Evolutionary conservation across 2,888 invertebrate species (phyloP).

Genomic region (Sisyra nigra): DNA sequence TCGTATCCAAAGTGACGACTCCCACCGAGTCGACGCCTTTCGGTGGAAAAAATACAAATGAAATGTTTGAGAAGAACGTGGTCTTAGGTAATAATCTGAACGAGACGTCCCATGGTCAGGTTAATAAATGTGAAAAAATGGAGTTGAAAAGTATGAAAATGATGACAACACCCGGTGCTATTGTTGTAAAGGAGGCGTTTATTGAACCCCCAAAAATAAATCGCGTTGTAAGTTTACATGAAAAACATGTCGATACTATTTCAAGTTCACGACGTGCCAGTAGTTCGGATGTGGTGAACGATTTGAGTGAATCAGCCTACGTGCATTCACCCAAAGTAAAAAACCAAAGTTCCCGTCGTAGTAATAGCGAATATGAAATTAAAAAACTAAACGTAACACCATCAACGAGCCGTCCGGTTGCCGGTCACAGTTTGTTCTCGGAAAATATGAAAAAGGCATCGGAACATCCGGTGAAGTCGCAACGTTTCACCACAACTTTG

Average conservation of each 20-base stretch:
- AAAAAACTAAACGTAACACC: constrained; percentile 12
- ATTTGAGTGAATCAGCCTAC: constrained; percentile 21
- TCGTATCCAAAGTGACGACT: constrained; percentile 11
- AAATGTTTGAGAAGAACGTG: constrained; percentile 14
- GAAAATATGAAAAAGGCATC: constrained; percentile 5
- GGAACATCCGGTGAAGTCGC: constrained; percentile 15
- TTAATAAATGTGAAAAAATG: constrained; percentile 15
- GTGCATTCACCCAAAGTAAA: neutral
- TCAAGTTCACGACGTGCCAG: constrained; percentile 15
- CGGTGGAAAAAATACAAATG: constrained; percentile 6
- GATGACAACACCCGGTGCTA: constrained; percentile 22
- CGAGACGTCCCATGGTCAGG: constrained; percentile 14
- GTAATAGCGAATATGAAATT: constrained; percentile 12
- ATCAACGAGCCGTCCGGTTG: constrained; percentile 8
- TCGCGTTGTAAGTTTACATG: constrained; percentile 29
- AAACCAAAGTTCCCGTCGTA: neutral
- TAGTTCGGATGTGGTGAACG: constrained; percentile 12
- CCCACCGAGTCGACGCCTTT: neutral
- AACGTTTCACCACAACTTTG: constrained; percentile 24
- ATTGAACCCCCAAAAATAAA: constrained; percentile 32
- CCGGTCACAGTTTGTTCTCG: constrained; percentile 1
- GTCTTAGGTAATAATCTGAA: constrained; percentile 18
- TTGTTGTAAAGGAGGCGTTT: constrained; percentile 31
- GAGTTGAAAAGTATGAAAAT: constrained; percentile 11
- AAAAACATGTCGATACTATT: constrained; percentile 15